These are phyloP conservation scores for Mesorhabditis spiculigera DNA, from an alignment of 2,888 invertebrate species.

Conservation along the genomic window DNA sequence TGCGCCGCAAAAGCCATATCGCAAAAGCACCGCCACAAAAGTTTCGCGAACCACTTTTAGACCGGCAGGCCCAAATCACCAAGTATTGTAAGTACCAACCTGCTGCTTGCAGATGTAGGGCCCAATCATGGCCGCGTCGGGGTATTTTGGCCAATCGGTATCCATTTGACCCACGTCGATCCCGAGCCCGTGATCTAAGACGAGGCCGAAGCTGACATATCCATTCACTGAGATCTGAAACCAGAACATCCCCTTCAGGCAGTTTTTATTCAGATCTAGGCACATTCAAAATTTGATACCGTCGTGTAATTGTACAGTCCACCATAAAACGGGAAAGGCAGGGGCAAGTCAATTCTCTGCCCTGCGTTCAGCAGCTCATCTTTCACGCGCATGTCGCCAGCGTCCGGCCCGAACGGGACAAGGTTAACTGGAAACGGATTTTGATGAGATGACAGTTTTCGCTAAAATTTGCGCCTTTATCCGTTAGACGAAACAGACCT, in stretches of 20 bases:
- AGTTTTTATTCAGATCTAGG: background rate
- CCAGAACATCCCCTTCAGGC: background rate
- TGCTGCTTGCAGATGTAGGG: conserved; percentile 57
- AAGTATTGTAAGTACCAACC: conserved; percentile 14
- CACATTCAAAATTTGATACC: conserved; percentile 21
- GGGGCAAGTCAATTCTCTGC: conserved; percentile 55
- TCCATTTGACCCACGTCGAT: conserved; percentile 55
- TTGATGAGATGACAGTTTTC: background rate
- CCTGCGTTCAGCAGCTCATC: conserved; percentile 53
- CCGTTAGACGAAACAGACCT: background rate
- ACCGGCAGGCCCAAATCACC: too few relatives aligned
- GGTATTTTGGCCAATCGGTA: conserved; percentile 56
- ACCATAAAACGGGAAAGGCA: conserved; percentile 56
- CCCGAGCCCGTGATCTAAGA: conserved; percentile 57
- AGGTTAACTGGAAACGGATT: conserved; percentile 35
- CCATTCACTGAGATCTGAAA: conserved; percentile 56
- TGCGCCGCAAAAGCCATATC: too few relatives aligned
- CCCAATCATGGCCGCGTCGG: conserved; percentile 58
- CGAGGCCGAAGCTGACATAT: conserved; percentile 55
- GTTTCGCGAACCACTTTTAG: too few relatives aligned
- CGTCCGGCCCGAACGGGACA: conserved; percentile 54
- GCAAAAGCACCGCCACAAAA: too few relatives aligned
- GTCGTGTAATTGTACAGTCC: conserved; percentile 56
- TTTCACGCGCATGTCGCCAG: conserved; percentile 52
- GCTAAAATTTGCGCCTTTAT: background rate